Evolutionary conservation across 2,797 vertebrate species (phyloP).

Genomic region (Acanthopagrus latus): DNA sequence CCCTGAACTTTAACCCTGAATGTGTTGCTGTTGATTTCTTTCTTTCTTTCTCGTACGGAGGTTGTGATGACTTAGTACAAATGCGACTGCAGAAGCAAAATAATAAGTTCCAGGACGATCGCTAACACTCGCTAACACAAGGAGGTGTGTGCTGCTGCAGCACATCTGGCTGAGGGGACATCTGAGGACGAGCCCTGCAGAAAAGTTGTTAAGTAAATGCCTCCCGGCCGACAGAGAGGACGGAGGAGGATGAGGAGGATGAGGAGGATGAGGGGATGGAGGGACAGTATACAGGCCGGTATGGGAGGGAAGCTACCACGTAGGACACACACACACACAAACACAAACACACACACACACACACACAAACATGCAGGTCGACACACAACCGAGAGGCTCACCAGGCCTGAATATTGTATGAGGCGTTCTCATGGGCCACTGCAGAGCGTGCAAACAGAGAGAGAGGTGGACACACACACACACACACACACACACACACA

Average conservation of each 20-base stretch:
- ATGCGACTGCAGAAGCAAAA: conserved; percentile 18
- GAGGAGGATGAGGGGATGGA: no score
- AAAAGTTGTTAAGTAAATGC: conserved; percentile 45
- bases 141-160: conserved; percentile 18
- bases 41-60: no score
- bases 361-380: conserved; percentile 27
- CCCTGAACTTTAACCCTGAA: neutral
- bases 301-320: conserved; percentile 50
- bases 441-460: conserved; percentile 66
- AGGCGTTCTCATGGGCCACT: conserved; percentile 80
- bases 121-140: conserved; percentile 26
- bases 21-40: neutral
- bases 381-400: conserved; percentile 71
- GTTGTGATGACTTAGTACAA: conserved; percentile 4
- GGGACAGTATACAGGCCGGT: conserved; percentile 18
- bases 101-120: conserved; percentile 1
- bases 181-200: conserved; percentile 62
- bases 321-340: conserved; percentile 46
- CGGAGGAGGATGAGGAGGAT: neutral
- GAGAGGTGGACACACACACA: conserved; percentile 39
- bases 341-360: conserved; percentile 34
- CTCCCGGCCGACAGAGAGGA: conserved; percentile 38
- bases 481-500: conserved; percentile 22
- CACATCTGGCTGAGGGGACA: conserved; percentile 62
- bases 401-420: conserved; percentile 87